A percentile compares a stretch with the other conserved stretches of the same genome.
phyloP scores from a whole-genome alignment of 2,888 invertebrate species.

The Prosapia bicincta region DNA sequence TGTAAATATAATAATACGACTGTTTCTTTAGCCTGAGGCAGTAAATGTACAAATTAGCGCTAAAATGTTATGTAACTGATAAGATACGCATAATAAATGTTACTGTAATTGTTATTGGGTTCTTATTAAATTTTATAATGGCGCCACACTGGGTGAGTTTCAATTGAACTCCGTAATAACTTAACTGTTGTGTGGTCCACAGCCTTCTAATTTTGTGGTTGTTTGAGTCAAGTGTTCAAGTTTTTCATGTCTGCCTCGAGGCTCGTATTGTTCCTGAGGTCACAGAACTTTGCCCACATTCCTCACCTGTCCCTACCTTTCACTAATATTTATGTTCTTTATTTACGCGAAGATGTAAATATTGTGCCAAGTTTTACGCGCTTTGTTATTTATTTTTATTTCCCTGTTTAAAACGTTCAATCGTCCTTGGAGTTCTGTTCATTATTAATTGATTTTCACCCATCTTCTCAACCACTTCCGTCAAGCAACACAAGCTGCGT shows the following conservation, averaged over 20 bases:
- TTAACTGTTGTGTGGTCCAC: not conserved
- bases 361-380: not conserved
- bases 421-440: not conserved
- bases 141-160: not conserved
- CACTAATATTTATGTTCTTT: not conserved
- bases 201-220: not conserved
- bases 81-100: too few species aligned
- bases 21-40: too few species aligned
- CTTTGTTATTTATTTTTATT: too few species aligned
- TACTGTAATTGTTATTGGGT: too few species aligned
- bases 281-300: not conserved
- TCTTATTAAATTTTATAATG: not conserved
- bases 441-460: not conserved
- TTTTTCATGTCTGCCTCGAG: not conserved
- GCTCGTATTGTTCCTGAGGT: not conserved
- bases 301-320: not conserved
- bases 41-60: too few species aligned
- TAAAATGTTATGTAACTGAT: too few species aligned
- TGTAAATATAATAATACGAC: too few species aligned
- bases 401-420: too few species aligned
- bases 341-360: not conserved
- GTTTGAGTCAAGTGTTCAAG: not conserved
- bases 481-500: too few species aligned
- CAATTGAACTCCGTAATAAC: not conserved
- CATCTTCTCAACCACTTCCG: too few species aligned